Conservation (phyloP, 1,140 invertebrate species). For the Temnothorax nylanderi region DNA sequence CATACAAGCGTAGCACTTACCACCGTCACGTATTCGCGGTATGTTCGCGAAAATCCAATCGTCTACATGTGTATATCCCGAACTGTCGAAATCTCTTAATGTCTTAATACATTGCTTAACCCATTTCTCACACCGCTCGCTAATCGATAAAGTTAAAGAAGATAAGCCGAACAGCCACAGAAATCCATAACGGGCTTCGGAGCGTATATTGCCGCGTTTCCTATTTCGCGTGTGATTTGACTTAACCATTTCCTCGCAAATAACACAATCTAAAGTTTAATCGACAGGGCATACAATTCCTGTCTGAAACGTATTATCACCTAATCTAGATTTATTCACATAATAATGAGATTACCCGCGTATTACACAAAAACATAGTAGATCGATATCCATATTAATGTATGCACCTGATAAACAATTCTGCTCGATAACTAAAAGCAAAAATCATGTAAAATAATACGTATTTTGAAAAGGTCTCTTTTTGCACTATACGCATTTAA, state of each 20-base stretch:
- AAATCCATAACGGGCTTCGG: slow-evolving; percentile 31
- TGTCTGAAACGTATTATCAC: not conserved
- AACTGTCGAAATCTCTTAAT: slow-evolving; percentile 50
- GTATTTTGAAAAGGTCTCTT: not conserved
- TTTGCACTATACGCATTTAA: not conserved
- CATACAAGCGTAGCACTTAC: not conserved
- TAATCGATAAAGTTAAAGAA: slow-evolving; percentile 59
- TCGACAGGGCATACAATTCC: not conserved
- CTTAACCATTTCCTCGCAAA: not conserved
- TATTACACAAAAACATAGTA: not conserved
- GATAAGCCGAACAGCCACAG: slow-evolving; percentile 29
- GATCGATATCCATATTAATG: slow-evolving; percentile 8
- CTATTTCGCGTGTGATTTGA: slow-evolving; percentile 21
- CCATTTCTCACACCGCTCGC: slow-evolving; percentile 28
- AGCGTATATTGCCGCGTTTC: slow-evolving; percentile 12
- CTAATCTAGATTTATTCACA: slow-evolving; percentile 3
- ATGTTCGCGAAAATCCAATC: slow-evolving; percentile 40
- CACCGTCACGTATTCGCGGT: slow-evolving; percentile 14
- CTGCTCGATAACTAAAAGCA: too few relatives aligned
- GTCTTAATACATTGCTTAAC: slow-evolving; percentile 56
- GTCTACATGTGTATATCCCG: slow-evolving; percentile 8
- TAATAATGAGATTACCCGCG: not conserved
- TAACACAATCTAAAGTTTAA: slow-evolving; percentile 38
- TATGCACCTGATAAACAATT: not conserved
- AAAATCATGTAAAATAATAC: not conserved